Base-by-base conservation (phyloP, 1,140 invertebrate genomes). In the Homarus americanus region DNA sequence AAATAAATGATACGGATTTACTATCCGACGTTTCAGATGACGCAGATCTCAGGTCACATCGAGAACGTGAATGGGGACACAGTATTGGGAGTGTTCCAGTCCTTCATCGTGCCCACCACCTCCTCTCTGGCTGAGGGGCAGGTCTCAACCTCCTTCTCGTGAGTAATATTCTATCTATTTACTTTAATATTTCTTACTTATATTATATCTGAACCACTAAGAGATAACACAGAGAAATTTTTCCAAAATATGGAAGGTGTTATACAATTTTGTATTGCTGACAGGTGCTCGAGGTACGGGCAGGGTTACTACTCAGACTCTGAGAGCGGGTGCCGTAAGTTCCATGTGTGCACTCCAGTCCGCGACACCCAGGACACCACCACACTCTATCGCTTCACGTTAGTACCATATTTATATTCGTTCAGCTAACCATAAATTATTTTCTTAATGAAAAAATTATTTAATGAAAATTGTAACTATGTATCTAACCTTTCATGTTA, bases 341-440 rank as follows among this genome's bases (percentile, higher is more conserved):
- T 80, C 78, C 78, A 80, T 32, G 78, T 80, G 2, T 80, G 78
- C 28, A 80, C 78, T 10, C 78, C 78, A 28, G 78, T 80, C 38
- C 78, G 49, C 40, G 44, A 40, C 24, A 41, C 40, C 1, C 40
- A 80, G 2, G 78, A 41, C 20, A 10, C 38, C 32, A 41, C 78
- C 44, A 80, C 78, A 32, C 78, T 49, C 40, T 80, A 80, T 41
- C 40, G 78, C 24, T 80, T 80, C 32, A 80, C 78, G 78, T 80
- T 10, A 80, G 78, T 80, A 49, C 44, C 44, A 49, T 15, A 49
- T n/a, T n/a, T n/a, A n/a, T n/a, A n/a, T n/a, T n/a, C n/a, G n/a
- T n/a, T n/a, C n/a, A n/a, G n/a, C n/a, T n/a, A n/a, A n/a, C n/a
- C n/a, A n/a, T n/a, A n/a, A n/a, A n/a, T n/a, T n/a, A n/a, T n/a